Conservation (phyloP, 2,888 invertebrate species). For the Ochropacha duplaris region DNA sequence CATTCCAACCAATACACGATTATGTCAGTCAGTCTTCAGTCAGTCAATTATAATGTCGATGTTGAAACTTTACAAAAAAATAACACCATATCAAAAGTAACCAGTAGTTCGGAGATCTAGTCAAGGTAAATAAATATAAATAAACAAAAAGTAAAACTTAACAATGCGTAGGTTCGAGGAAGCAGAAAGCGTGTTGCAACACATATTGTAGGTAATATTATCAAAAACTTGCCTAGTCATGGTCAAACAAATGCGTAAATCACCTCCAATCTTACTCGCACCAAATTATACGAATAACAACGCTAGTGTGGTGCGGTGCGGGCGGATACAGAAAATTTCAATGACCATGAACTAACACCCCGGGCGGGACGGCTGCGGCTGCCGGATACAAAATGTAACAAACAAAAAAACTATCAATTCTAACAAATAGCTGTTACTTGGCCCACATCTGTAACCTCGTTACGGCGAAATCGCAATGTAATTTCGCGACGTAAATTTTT, state of each 20-base stretch:
- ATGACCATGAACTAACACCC: slow-evolving; percentile 63
- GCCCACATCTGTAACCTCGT: slow-evolving; percentile 77
- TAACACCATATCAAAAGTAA: too few species aligned
- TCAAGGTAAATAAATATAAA: neutral
- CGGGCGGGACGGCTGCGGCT: too few species aligned
- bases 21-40: neutral
- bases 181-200: neutral
- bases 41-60: neutral
- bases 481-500: slow-evolving; percentile 79
- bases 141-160: neutral
- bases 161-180: neutral
- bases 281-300: slow-evolving; percentile 32
- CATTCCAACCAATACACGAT: too few species aligned
- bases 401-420: slow-evolving; percentile 63
- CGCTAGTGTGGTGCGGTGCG: slow-evolving; percentile 19
- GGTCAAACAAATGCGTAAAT: slow-evolving; percentile 19
- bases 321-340: slow-evolving; percentile 37
- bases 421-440: slow-evolving; percentile 78
- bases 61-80: neutral
- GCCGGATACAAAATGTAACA: slow-evolving; percentile 59
- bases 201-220: neutral
- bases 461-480: slow-evolving; percentile 81
- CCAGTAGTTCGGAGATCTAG: neutral
- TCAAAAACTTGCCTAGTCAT: neutral
- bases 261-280: slow-evolving; percentile 27